Evolutionary conservation across 1,140 invertebrate species (phyloP).

Genomic region (Caenorhabditis briggsae): DNA sequence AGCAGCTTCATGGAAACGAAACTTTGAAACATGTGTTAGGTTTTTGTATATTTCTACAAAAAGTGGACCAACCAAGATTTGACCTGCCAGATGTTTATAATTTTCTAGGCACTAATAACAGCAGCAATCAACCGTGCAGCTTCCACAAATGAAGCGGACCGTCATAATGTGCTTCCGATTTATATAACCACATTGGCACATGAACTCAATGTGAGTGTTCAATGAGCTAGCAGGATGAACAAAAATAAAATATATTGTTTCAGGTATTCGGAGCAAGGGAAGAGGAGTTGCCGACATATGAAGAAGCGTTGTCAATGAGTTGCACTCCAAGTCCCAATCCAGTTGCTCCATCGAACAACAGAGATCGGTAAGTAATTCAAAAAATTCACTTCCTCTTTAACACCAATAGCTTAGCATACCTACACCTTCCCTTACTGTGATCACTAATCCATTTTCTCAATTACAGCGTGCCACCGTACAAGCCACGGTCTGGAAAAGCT

Average conservation of each 20-base stretch:
- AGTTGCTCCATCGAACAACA: neutral
- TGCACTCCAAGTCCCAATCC: slow-evolving; percentile 55
- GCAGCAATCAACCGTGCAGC: slow-evolving; percentile 60
- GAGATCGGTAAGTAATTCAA: slow-evolving; percentile 1
- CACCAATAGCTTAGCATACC: slow-evolving; percentile 30
- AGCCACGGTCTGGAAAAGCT: slow-evolving; percentile 47
- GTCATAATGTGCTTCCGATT: slow-evolving; percentile 53
- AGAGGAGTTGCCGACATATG: slow-evolving; percentile 55
- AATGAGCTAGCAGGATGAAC: neutral
- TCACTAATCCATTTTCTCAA: slow-evolving; percentile 26
- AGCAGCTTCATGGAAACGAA: neutral
- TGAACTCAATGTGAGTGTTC: slow-evolving; percentile 50
- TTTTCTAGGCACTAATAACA: slow-evolving; percentile 55
- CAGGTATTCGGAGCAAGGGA: slow-evolving; percentile 33
- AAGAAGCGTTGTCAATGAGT: slow-evolving; percentile 55
- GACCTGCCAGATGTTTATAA: neutral
- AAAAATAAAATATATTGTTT: neutral
- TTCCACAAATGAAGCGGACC: slow-evolving; percentile 48
- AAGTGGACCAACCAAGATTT: neutral
- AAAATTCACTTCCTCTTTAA: neutral
- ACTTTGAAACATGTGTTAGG: neutral
- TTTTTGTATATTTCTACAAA: neutral
- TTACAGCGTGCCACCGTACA: slow-evolving; percentile 57
- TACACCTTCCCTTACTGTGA: neutral
- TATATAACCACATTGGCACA: slow-evolving; percentile 58